A percentile compares a stretch with the other conserved stretches of the same genome.
These are phyloP conservation scores for Lethenteron camtschaticum DNA, from an alignment of 2,113 vertebrate genomes.

Conservation along the genomic window DNA sequence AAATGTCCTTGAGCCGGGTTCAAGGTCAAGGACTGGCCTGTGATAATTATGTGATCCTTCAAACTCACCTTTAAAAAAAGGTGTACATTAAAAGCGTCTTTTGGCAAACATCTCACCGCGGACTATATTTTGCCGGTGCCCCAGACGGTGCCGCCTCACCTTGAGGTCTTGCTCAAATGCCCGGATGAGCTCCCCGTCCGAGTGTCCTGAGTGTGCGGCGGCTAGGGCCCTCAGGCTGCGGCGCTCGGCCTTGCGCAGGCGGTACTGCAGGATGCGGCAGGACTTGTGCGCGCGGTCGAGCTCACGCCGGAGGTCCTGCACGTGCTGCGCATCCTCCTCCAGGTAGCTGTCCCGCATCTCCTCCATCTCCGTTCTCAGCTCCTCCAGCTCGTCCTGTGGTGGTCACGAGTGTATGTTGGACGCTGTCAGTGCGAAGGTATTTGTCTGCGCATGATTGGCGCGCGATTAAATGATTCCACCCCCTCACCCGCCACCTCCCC, in stretches of 20 bases:
- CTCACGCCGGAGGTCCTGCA: constrained; percentile 83
- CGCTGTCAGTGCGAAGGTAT: no score
- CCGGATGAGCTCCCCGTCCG: constrained; percentile 75
- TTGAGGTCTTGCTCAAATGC: constrained; percentile 89
- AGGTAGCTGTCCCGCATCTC: constrained; percentile 91
- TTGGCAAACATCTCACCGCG: no score
- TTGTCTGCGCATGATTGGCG: no score
- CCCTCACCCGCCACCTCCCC: no score
- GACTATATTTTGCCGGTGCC: no score
- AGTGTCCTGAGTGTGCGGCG: constrained; percentile 77
- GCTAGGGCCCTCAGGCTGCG: constrained; percentile 79
- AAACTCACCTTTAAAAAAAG: no score
- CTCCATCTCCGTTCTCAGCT: constrained; percentile 94
- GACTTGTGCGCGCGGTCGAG: constrained; percentile 91
- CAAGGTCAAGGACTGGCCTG: no score
- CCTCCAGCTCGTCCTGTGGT: constrained; percentile 75
- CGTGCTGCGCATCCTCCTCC: constrained; percentile 93
- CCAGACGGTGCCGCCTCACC: constrained; percentile 22
- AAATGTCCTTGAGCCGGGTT: no score
- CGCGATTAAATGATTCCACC: no score
- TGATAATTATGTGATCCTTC: no score
- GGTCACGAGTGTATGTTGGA: no score
- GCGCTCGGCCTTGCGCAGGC: constrained; percentile 86
- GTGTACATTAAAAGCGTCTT: no score
- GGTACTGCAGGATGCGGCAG: constrained; percentile 90